Evolutionary conservation across 2,797 vertebrate species (phyloP), one percentile per base, ranked within the genome.

Genomic region (Champsocephalus gunnari): DNA sequence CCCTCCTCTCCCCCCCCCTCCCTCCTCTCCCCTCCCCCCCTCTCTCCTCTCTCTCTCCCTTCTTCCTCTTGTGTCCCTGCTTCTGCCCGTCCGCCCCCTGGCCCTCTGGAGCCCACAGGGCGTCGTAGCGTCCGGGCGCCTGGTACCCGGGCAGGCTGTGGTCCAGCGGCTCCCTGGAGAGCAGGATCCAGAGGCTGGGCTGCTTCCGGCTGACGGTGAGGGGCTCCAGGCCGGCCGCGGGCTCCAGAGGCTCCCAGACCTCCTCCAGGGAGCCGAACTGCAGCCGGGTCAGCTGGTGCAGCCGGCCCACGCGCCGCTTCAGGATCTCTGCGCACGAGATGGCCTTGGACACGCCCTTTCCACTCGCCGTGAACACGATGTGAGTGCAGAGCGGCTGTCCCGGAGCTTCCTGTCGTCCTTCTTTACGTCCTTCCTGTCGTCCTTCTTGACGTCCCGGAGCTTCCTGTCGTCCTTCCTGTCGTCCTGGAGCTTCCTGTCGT

Each of bases 291-390:
- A 96, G 87, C 92, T 99, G 98, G 87, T 99, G 96, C 11, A 99
- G 95, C 12, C 95, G 95, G 1, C 87, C 93, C 8, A 97, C 79
- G 0, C 95, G 94, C 17, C 97, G 92, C 83, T 99, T 99, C 91
- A 98, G 90, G 21, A 99, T 96, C 92, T 99, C 98, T 4, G 96
- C 95, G 0, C 98, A 99, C 0, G 96, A 97, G 75, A 99, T 95
- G 17, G 96, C 95, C 80, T 99, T 99, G 60, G 97, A 94, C 19
- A 97, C 95, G 0, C 96, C 96, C 5, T 93, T 95, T 4, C 97
- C 97, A 0, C 86, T 93, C 0, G 97, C 97, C 0, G 94, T 96
- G 92, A 99, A 98, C 43, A 98, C 75, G 0, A 99, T 94, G 57
- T 96, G 95, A 16, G 89, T 89, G 45, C 89, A 92, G 0, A 83